Evolutionary conservation across 1,140 invertebrate species (phyloP).

Genomic region (Adelges cooleyi): DNA sequence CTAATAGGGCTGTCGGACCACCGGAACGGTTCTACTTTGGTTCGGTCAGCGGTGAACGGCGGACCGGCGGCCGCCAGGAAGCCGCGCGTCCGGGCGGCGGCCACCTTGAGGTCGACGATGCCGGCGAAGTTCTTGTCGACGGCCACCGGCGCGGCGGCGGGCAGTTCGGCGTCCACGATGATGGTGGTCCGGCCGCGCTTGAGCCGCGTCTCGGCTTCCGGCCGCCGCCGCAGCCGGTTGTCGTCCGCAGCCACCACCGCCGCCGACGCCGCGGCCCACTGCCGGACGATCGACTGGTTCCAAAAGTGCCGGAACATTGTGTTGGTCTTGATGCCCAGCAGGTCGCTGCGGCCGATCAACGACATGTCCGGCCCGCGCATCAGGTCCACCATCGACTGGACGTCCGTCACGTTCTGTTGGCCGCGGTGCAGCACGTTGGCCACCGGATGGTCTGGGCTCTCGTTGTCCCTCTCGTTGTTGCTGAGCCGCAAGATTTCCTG

Average conservation of each 20-base stretch:
- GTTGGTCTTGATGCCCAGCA: slow-evolving; percentile 33
- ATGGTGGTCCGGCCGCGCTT: background rate
- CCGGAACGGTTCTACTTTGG: slow-evolving; percentile 45
- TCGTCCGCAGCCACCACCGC: background rate
- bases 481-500: no score
- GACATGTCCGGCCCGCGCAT: slow-evolving; percentile 52
- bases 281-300: background rate
- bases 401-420: slow-evolving; percentile 42
- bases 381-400: slow-evolving; percentile 43
- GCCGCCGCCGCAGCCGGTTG: background rate
- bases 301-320: background rate
- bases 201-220: background rate
- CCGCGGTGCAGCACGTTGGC: slow-evolving; percentile 45
- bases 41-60: slow-evolving; percentile 18
- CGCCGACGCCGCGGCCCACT: background rate
- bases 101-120: slow-evolving; percentile 33
- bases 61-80: slow-evolving; percentile 33
- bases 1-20: slow-evolving; percentile 58
- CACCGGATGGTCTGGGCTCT: slow-evolving; percentile 38
- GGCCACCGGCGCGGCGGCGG: background rate
- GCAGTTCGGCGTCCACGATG: background rate
- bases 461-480: slow-evolving; percentile 25
- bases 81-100: background rate
- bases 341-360: slow-evolving; percentile 49
- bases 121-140: slow-evolving; percentile 15